These are phyloP conservation scores for Cassiopea xamachana DNA, from an alignment of 30 jellyfish, hydroid and myxozoan species.

Conservation along the genomic window DNA sequence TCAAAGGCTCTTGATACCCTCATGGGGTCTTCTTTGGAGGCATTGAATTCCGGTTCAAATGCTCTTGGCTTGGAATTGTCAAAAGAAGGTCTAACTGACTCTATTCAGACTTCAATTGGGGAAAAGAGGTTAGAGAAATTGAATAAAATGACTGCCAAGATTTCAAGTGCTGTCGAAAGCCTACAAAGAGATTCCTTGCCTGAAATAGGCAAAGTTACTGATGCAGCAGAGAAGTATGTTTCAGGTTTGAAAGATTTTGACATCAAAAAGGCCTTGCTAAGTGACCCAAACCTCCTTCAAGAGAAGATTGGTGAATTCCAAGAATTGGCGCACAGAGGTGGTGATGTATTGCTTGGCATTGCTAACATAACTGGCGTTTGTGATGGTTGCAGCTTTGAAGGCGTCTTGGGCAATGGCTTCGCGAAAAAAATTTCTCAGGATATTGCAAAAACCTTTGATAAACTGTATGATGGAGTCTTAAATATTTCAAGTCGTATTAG, in stretches of 20 bases:
- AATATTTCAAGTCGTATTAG: constrained; percentile 67
- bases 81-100: constrained; percentile 63
- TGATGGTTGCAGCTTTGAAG: constrained; percentile 58
- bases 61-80: constrained; percentile 66
- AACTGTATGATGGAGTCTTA: constrained; percentile 42
- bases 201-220: constrained; percentile 92
- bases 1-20: constrained; percentile 35
- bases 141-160: constrained; percentile 8
- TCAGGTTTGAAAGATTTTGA: constrained; percentile 81
- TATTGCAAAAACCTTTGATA: constrained; percentile 56
- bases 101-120: constrained; percentile 66
- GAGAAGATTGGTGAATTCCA: constrained; percentile 88
- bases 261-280: constrained; percentile 74
- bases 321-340: constrained; percentile 76
- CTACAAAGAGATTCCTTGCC: constrained; percentile 86
- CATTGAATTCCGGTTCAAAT: constrained; percentile 48
- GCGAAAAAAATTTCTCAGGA: constrained; percentile 55
- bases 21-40: constrained; percentile 66
- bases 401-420: constrained; percentile 81
- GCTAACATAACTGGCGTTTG: constrained; percentile 84
- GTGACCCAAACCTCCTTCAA: constrained; percentile 80
- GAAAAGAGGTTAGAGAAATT: constrained; percentile 59
- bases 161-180: constrained; percentile 24
- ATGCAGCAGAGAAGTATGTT: constrained; percentile 78
- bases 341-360: constrained; percentile 61